Percentiles rank a stretch among this genome's conserved stretches.
These are phyloP conservation scores for Mycalesis mineus DNA, from an alignment of 2,888 invertebrate genomes.

Conservation along the genomic window DNA sequence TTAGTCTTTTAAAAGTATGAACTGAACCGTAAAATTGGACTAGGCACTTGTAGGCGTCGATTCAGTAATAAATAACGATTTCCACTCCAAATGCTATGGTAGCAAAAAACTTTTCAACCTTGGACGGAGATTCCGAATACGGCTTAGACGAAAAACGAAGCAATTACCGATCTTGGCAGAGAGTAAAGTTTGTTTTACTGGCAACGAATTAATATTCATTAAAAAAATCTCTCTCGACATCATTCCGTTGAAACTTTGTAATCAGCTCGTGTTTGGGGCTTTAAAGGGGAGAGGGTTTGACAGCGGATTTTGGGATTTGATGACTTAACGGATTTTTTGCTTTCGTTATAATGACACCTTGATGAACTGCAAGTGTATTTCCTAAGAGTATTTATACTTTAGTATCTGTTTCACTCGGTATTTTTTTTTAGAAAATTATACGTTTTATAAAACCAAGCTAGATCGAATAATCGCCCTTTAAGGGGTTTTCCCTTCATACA, in stretches of 20 bases:
- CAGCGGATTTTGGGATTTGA: slow-evolving; percentile 49
- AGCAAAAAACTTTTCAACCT: slow-evolving; percentile 43
- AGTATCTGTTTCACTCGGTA: too few species aligned
- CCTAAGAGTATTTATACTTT: too few species aligned
- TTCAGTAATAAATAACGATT: slow-evolving; percentile 27
- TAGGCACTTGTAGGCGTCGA: slow-evolving; percentile 16
- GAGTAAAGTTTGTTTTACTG: slow-evolving; percentile 71
- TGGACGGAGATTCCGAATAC: slow-evolving; percentile 51
- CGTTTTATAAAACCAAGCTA: too few species aligned
- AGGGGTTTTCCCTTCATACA: too few species aligned
- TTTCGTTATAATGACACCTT: background rate
- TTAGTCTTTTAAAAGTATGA: slow-evolving; percentile 5
- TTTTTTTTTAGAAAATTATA: too few species aligned
- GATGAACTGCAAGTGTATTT: too few species aligned
- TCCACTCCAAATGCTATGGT: slow-evolving; percentile 30
- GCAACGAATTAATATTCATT: slow-evolving; percentile 76
- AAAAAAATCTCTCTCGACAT: slow-evolving; percentile 61
- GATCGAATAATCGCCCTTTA: too few species aligned
- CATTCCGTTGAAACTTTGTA: slow-evolving; percentile 72
- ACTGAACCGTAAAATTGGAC: slow-evolving; percentile 11
- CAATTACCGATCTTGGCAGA: slow-evolving; percentile 66
- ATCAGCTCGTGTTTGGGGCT: slow-evolving; percentile 43
- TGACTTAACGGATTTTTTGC: slow-evolving; percentile 39
- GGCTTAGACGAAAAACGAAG: slow-evolving; percentile 59
- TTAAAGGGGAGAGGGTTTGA: slow-evolving; percentile 34